Percentiles rank a stretch among this genome's conserved stretches.
phyloP scores from a whole-genome alignment of 2,113 vertebrate genomes.

The Serinus canaria region DNA sequence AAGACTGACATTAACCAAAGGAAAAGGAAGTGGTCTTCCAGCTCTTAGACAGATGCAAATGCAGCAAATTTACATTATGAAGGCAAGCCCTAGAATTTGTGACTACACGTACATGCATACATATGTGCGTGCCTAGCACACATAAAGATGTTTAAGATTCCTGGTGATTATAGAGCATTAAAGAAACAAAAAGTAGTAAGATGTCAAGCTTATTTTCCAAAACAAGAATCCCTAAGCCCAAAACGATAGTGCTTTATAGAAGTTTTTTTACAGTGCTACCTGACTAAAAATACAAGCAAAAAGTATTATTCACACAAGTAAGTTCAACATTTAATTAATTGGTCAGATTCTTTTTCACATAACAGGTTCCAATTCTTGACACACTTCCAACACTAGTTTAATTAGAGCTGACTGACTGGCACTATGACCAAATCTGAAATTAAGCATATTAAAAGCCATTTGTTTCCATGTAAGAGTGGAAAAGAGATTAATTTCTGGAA shows the following conservation, averaged over 20 bases:
- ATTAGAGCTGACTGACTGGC: neutral
- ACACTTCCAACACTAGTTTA: neutral
- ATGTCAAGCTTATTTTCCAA: neutral
- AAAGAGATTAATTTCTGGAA: neutral
- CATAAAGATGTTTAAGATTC: neutral
- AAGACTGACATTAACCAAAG: neutral
- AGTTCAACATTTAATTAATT: neutral
- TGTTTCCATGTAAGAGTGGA: neutral
- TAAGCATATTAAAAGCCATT: neutral
- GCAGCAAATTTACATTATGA: neutral
- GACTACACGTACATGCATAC: neutral
- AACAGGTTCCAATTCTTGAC: neutral
- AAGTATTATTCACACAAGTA: neutral
- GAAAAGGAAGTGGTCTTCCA: conserved; percentile 27
- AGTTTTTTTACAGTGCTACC: neutral
- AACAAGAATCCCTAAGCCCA: neutral
- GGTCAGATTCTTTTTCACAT: neutral
- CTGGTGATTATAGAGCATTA: neutral
- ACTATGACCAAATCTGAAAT: neutral
- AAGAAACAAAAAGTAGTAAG: neutral
- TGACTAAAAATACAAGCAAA: neutral
- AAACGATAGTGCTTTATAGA: neutral
- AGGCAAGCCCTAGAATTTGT: neutral
- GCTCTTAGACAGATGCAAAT: neutral
- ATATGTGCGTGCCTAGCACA: neutral